Conservation (phyloP, 2,888 invertebrate species). For the Leptarthrus brevirostris region DNA sequence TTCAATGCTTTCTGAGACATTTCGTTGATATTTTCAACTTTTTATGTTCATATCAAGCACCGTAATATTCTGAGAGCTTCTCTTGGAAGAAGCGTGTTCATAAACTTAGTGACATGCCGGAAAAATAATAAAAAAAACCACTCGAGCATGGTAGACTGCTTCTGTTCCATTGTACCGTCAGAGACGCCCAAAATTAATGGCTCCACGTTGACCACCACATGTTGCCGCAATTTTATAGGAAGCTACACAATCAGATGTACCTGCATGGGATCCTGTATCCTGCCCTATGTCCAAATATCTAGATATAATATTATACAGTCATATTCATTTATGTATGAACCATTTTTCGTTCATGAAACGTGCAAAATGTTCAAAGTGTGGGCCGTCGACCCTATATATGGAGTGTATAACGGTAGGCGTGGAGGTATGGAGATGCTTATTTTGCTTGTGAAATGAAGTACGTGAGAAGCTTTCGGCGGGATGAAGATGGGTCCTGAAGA, state of each 20-base stretch:
- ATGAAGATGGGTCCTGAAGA: constrained; percentile 25
- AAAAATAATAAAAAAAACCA: constrained; percentile 42
- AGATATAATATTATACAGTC: constrained; percentile 1
- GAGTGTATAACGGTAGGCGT: not conserved
- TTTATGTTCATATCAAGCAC: constrained; percentile 4
- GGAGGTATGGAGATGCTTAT: not conserved
- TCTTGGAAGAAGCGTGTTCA: constrained; percentile 22
- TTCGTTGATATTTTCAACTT: constrained; percentile 5
- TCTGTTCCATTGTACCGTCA: not conserved
- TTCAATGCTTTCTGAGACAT: constrained; percentile 21
- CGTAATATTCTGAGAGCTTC: not conserved
- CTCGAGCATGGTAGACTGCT: constrained; percentile 12
- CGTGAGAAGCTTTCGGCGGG: constrained; percentile 30
- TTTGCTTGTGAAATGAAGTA: constrained; percentile 28
- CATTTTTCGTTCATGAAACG: constrained; percentile 18
- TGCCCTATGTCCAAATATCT: not conserved
- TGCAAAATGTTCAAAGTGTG: constrained; percentile 7
- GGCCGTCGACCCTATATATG: not conserved
- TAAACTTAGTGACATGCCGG: constrained; percentile 44
- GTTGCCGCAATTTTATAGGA: constrained; percentile 43
- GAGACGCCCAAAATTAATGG: constrained; percentile 31
- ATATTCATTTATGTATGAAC: not conserved
- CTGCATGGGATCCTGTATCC: constrained; percentile 1
- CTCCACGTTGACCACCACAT: constrained; percentile 51
- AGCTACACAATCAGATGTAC: not conserved